Evolutionary conservation across 2,797 vertebrate genomes (phyloP).

Genomic region (Hybognathus amarus): DNA sequence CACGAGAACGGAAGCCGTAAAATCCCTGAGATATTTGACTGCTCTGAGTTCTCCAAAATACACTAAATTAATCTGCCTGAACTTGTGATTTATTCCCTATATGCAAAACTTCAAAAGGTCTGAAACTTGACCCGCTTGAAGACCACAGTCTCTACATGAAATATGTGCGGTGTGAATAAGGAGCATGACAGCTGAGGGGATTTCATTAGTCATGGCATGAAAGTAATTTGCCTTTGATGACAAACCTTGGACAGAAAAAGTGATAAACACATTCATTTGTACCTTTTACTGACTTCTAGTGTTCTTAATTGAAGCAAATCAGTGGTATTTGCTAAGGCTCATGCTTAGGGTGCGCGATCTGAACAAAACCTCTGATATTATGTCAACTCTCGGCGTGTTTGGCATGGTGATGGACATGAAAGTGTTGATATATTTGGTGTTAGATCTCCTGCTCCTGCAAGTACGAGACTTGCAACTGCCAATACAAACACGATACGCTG

Average conservation of each 20-base stretch:
- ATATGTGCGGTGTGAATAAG: constrained; percentile 11
- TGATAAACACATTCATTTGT: constrained; percentile 2
- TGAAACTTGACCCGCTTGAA: constrained; percentile 27
- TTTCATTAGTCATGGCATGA: constrained; percentile 20
- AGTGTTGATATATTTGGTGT: too few species aligned
- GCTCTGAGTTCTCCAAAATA: constrained; percentile 33
- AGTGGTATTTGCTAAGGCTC: background rate
- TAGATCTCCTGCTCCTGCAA: background rate
- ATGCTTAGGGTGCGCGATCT: background rate
- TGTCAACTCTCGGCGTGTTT: background rate
- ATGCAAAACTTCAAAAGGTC: constrained; percentile 25
- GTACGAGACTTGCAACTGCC: background rate
- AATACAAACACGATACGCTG: background rate
- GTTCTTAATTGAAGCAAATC: background rate
- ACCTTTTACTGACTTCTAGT: background rate
- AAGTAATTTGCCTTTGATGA: constrained; percentile 25
- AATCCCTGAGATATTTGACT: background rate
- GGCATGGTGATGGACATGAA: background rate
- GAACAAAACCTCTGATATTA: background rate
- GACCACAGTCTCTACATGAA: constrained; percentile 15
- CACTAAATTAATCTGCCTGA: constrained; percentile 26
- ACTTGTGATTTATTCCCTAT: constrained; percentile 19
- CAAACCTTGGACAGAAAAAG: constrained; percentile 9
- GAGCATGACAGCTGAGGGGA: constrained; percentile 12
- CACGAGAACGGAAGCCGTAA: constrained; percentile 8